Percentiles rank a stretch among this genome's conserved stretches.
Conservation (phyloP, 2,888 invertebrate species). For the Papilio demoleus region DNA sequence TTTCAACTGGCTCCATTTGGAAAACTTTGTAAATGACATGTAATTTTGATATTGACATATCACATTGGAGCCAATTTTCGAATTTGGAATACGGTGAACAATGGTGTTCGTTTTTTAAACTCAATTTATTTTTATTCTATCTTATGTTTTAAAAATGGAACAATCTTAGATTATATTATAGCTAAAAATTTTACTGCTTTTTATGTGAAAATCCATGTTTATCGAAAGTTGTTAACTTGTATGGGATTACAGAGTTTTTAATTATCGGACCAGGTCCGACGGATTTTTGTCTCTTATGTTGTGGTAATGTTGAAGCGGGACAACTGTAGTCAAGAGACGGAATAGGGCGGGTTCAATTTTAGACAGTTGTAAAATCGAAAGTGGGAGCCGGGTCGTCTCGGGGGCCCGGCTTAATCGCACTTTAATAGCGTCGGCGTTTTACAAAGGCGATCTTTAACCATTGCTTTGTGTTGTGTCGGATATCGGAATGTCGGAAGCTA, state of each 20-base stretch:
- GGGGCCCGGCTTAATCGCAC: slow-evolving; percentile 66
- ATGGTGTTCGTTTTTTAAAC: background rate
- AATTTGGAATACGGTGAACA: background rate
- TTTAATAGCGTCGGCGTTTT: slow-evolving; percentile 77
- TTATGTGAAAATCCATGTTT: background rate
- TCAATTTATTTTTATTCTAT: background rate
- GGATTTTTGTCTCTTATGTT: too few species aligned
- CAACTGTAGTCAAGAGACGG: slow-evolving; percentile 34
- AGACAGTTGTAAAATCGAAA: slow-evolving; percentile 78
- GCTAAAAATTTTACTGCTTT: background rate
- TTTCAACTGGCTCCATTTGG: background rate
- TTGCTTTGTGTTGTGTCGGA: slow-evolving; percentile 46
- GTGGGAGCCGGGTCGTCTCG: slow-evolving; percentile 75
- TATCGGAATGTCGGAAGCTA: slow-evolving; percentile 48
- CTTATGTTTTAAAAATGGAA: background rate
- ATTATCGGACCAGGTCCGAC: too few species aligned
- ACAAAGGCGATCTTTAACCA: slow-evolving; percentile 65
- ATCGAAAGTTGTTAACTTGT: slow-evolving; percentile 14
- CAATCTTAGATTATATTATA: background rate
- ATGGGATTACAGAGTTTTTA: background rate
- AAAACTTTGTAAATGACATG: background rate
- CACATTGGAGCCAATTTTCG: slow-evolving; percentile 9
- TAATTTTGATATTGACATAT: background rate
- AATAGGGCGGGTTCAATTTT: slow-evolving; percentile 55
- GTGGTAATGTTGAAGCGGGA: slow-evolving; percentile 14